phyloP scores from a whole-genome alignment of 2,888 invertebrate species.

The Torymus tubicola region DNA sequence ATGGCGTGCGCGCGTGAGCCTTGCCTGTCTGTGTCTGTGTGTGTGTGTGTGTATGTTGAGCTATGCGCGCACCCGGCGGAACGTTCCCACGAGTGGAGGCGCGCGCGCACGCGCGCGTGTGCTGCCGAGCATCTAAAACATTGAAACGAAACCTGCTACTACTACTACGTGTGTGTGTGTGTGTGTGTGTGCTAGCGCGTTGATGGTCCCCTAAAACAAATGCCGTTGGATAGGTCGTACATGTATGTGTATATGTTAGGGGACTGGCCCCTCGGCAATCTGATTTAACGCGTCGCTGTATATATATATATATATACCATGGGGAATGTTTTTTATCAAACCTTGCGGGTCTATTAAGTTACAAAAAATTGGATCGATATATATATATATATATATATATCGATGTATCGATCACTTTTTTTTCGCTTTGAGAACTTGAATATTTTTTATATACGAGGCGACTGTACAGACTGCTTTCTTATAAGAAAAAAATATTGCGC shows the following conservation, averaged over 20 bases:
- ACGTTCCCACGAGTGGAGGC: slow-evolving; percentile 71
- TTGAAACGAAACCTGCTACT: slow-evolving; percentile 70
- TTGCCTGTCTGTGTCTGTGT: neutral
- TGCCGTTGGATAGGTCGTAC: slow-evolving; percentile 59
- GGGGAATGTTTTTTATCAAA: no score
- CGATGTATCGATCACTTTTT: no score
- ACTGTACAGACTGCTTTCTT: no score
- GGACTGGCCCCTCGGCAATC: slow-evolving; percentile 57
- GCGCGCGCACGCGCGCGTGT: slow-evolving; percentile 55
- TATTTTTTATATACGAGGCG: no score
- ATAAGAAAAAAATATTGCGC: no score
- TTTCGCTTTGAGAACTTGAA: no score
- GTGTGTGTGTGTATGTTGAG: slow-evolving; percentile 18
- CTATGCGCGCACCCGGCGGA: slow-evolving; percentile 59
- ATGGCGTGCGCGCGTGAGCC: slow-evolving; percentile 40
- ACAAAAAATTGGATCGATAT: no score
- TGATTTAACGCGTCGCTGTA: slow-evolving; percentile 66
- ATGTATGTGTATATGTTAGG: slow-evolving; percentile 26
- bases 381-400: no score
- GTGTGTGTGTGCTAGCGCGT: no score
- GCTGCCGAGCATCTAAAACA: slow-evolving; percentile 61
- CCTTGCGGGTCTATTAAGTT: no score
- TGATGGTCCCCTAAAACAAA: slow-evolving; percentile 60
- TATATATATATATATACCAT: no score
- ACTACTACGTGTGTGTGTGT: no score